Percentiles rank a stretch among this genome's conserved stretches.
Conservation (phyloP, 2,888 invertebrate genomes). For the Amaurobius ferox region DNA sequence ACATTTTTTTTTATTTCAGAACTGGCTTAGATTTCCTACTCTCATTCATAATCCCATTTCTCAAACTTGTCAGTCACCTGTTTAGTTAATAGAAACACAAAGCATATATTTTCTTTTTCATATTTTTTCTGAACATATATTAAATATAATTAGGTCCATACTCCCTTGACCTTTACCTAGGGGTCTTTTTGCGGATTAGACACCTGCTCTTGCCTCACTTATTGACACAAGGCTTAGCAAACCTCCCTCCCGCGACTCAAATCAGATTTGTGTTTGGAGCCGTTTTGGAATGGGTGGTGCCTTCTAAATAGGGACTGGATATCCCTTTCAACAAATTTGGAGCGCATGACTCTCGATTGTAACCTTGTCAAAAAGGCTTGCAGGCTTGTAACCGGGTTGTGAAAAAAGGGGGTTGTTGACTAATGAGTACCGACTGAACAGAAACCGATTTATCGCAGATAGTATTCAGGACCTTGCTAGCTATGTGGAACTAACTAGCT, state of each 20-base stretch:
- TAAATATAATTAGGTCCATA: neutral
- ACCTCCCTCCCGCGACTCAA: constrained; percentile 18
- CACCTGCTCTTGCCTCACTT: constrained; percentile 18
- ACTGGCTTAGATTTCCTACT: no score
- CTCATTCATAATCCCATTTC: no score
- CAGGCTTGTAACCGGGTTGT: neutral
- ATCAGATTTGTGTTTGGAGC: neutral
- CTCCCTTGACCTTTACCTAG: no score
- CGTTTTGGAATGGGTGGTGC: neutral
- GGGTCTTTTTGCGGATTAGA: constrained; percentile 6
- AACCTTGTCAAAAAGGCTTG: neutral
- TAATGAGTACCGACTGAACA: neutral
- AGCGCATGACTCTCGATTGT: neutral
- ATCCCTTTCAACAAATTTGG: constrained; percentile 7
- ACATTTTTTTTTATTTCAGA: no score
- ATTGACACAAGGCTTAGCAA: constrained; percentile 23
- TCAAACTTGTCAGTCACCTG: no score
- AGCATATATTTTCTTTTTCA: no score
- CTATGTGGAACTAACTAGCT: no score
- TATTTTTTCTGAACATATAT: neutral
- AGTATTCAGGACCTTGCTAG: no score
- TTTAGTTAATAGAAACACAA: no score
- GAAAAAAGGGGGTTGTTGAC: neutral
- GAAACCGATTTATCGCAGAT: no score
- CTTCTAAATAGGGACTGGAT: neutral